phyloP scores from a whole-genome alignment of 2,797 vertebrate species.

The Graptemys geographica region DNA sequence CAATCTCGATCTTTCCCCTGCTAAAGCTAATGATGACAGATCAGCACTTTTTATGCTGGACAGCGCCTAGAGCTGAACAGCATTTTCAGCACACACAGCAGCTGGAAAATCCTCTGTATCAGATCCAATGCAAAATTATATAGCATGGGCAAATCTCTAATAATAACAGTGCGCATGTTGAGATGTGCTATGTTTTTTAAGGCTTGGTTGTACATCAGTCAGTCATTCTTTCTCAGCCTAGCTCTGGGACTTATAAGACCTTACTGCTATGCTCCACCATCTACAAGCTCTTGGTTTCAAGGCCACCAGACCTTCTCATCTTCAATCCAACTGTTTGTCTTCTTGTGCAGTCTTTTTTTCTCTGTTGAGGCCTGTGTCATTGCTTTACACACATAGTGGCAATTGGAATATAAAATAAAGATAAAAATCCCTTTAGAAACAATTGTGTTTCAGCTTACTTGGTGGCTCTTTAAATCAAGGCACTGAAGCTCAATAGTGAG shows the following conservation, averaged over 20 bases:
- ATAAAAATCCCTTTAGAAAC: too few species aligned
- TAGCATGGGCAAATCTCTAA: background rate
- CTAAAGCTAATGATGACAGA: too few species aligned
- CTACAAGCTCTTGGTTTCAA: background rate
- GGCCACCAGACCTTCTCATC: background rate
- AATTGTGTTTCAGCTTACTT: too few species aligned
- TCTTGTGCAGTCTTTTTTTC: background rate
- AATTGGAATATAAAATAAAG: too few species aligned
- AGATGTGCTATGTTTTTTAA: background rate
- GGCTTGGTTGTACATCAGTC: background rate
- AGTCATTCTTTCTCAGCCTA: constrained; percentile 9
- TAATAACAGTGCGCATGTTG: background rate
- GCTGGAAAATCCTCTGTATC: too few species aligned
- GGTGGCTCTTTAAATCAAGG: too few species aligned
- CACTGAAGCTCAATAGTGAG: too few species aligned
- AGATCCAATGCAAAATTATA: background rate
- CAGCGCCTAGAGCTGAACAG: too few species aligned
- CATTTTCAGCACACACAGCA: too few species aligned
- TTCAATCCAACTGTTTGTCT: background rate
- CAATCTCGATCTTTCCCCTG: too few species aligned
- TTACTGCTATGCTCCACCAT: background rate
- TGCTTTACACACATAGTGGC: background rate
- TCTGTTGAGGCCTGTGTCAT: background rate
- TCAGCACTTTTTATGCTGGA: too few species aligned
- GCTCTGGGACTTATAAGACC: background rate